These are phyloP conservation scores for Microctonus brassicae DNA, from an alignment of 2,888 invertebrate genomes.

Conservation along the genomic window DNA sequence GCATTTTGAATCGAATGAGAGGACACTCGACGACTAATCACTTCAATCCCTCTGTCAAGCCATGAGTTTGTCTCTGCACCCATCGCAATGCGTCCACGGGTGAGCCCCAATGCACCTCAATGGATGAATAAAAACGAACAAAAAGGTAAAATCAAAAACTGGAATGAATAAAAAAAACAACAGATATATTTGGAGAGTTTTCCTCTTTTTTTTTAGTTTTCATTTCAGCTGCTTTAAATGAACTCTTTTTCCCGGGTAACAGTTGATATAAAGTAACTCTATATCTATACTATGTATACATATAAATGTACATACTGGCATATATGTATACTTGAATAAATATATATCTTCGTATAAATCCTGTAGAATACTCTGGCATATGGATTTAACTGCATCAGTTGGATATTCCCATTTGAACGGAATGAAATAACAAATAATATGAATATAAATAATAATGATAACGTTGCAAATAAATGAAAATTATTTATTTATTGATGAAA, in stretches of 20 bases:
- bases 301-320: too few species aligned
- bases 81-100: conserved; percentile 28
- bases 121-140: conserved; percentile 4
- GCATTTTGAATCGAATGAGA: conserved; percentile 33
- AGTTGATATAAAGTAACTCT: too few species aligned
- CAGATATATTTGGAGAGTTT: background rate
- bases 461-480: background rate
- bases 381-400: background rate
- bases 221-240: background rate
- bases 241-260: background rate
- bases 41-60: conserved; percentile 44
- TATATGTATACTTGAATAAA: background rate
- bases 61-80: conserved; percentile 47
- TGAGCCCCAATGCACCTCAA: conserved; percentile 16
- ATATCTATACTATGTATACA: too few species aligned
- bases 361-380: background rate
- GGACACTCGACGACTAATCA: conserved; percentile 46
- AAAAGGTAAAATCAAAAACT: background rate
- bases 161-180: background rate
- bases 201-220: background rate
- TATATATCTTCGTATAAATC: background rate
- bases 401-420: background rate
- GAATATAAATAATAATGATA: background rate
- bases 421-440: background rate
- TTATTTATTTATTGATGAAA: too few species aligned